These are phyloP conservation scores for Habroteleia sp. DNA, from an alignment of 2,888 invertebrate genomes.

Conservation along the genomic window DNA sequence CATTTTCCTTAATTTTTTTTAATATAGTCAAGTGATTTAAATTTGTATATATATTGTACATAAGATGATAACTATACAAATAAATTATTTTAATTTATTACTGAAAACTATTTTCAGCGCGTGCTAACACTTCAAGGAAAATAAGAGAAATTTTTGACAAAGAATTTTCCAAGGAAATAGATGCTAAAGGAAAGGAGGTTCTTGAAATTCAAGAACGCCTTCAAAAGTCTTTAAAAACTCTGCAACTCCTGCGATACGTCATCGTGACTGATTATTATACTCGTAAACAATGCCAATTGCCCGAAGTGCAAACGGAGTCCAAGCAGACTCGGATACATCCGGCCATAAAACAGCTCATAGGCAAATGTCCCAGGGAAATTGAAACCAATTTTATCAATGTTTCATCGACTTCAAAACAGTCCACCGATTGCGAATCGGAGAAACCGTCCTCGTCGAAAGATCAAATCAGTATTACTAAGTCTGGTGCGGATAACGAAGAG, in stretches of 20 bases:
- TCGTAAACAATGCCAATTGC: slow-evolving; percentile 82
- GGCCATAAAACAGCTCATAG: slow-evolving; percentile 86
- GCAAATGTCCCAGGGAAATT: slow-evolving; percentile 81
- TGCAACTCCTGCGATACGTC: slow-evolving; percentile 84
- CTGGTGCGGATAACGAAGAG: no score
- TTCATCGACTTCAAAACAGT: slow-evolving; percentile 57
- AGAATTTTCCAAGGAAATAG: slow-evolving; percentile 88
- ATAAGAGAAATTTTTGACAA: slow-evolving; percentile 85
- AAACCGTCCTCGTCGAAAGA: slow-evolving; percentile 43
- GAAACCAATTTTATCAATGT: slow-evolving; percentile 57
- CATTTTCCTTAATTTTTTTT: no score
- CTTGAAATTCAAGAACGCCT: slow-evolving; percentile 86
- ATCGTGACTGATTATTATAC: slow-evolving; percentile 84
- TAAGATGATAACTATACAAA: slow-evolving; percentile 1
- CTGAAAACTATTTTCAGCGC: no score
- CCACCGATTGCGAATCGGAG: slow-evolving; percentile 30
- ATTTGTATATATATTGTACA: no score
- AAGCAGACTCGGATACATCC: slow-evolving; percentile 86
- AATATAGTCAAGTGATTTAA: no score
- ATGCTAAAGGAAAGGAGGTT: slow-evolving; percentile 87
- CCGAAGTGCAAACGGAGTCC: slow-evolving; percentile 73
- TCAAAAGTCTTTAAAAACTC: slow-evolving; percentile 82
- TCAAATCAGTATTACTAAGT: slow-evolving; percentile 3
- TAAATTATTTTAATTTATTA: background rate
- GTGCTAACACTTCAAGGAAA: slow-evolving; percentile 77